These are phyloP conservation scores for Dromiciops gliroides DNA, from an alignment of 2,113 vertebrate species.

Conservation along the genomic window DNA sequence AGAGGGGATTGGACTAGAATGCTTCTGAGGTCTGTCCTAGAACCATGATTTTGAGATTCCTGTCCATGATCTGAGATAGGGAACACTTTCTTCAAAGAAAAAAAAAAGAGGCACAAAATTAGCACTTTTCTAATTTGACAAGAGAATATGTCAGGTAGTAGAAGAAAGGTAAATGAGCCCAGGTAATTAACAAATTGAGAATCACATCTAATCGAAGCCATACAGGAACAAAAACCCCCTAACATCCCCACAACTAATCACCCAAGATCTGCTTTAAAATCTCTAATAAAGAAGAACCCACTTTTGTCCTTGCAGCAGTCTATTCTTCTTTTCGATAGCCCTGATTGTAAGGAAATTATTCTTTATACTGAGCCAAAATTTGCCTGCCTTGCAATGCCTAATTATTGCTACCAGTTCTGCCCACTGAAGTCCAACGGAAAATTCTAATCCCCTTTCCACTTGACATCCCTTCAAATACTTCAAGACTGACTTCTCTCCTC, in stretches of 20 bases:
- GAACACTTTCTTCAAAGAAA: neutral
- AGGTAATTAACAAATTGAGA: neutral
- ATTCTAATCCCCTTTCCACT: neutral
- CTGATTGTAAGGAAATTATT: neutral
- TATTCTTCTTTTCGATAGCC: neutral
- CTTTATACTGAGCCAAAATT: neutral
- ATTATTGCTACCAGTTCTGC: neutral
- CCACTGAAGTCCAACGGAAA: neutral
- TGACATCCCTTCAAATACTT: neutral
- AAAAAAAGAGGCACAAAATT: neutral
- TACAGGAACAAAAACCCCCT: neutral
- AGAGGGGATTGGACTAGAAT: neutral
- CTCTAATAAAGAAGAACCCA: neutral
- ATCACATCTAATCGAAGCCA: neutral
- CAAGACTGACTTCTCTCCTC: neutral
- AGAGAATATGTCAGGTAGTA: neutral
- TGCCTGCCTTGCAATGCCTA: neutral
- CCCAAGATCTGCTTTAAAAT: neutral
- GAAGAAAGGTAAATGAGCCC: neutral
- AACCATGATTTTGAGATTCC: neutral
- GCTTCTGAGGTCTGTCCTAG: neutral
- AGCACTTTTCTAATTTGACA: neutral
- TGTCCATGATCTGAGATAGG: neutral
- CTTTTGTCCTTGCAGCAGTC: neutral
- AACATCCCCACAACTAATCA: neutral